A percentile compares a stretch with the other conserved stretches of the same genome.
Evolutionary conservation across 2,113 vertebrate species (phyloP).

Genomic region (Kobus ellipsiprymnus): DNA sequence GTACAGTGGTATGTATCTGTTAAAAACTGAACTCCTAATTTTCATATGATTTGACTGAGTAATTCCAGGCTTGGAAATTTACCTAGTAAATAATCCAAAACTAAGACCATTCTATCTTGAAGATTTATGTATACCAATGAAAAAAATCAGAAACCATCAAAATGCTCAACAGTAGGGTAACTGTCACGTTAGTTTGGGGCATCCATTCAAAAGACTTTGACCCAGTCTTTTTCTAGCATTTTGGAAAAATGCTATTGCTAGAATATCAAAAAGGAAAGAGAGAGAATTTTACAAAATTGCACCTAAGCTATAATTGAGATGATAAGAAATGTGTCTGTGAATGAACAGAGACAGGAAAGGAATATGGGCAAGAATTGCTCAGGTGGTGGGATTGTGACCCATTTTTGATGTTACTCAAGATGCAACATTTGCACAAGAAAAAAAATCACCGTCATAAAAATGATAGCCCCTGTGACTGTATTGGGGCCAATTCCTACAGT

Average conservation of each 20-base stretch:
- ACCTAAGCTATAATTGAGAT: not conserved
- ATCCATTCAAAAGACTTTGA: not conserved
- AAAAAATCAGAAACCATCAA: not conserved
- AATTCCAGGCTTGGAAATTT: not conserved
- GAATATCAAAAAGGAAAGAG: not conserved
- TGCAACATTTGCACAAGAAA: slow-evolving; percentile 16
- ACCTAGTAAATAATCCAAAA: not conserved
- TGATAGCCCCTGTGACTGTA: not conserved
- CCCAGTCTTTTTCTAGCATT: not conserved
- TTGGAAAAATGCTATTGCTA: not conserved
- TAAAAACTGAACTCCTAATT: not conserved
- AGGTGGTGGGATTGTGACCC: not conserved
- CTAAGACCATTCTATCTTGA: not conserved
- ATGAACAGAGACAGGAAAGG: not conserved
- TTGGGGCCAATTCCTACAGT: slow-evolving; percentile 49
- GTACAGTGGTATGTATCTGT: not conserved
- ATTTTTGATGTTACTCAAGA: not conserved
- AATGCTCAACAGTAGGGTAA: not conserved
- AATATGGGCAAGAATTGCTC: not conserved
- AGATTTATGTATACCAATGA: not conserved
- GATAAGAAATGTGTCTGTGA: not conserved
- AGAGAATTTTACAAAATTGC: not conserved
- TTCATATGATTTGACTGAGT: not conserved
- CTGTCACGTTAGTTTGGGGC: too few relatives aligned
- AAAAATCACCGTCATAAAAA: slow-evolving; percentile 36